Percentiles rank a stretch among this genome's conserved stretches.
phyloP scores from a whole-genome alignment of 2,888 invertebrate genomes.

The Torymus tubicola region DNA sequence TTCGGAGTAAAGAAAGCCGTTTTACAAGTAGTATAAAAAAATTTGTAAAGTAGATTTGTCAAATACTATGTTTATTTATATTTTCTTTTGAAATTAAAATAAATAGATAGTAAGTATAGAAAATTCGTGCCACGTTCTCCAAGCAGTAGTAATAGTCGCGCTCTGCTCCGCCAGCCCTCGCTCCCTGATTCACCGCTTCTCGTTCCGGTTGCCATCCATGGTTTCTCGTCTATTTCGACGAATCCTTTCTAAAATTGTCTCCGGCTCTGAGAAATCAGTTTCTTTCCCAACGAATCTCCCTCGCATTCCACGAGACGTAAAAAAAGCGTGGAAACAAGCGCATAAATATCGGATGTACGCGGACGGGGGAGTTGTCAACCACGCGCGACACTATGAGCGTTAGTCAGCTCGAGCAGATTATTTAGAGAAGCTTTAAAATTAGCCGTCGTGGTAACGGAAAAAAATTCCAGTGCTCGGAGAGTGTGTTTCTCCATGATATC shows the following conservation, averaged over 20 bases:
- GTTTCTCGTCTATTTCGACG: no score
- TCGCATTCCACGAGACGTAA: no score
- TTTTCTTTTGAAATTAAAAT: no score
- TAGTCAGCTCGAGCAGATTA: conserved; percentile 59
- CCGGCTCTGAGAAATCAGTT: background rate
- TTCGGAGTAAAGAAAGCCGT: background rate
- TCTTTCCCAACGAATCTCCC: background rate
- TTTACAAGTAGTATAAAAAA: background rate
- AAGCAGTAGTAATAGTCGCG: conserved; percentile 37
- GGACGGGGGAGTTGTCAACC: conserved; percentile 19
- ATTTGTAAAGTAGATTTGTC: background rate
- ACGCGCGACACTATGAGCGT: conserved; percentile 33
- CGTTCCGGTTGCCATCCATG: no score
- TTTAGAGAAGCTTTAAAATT: conserved; percentile 60
- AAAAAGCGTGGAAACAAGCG: background rate
- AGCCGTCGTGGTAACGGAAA: conserved; percentile 20
- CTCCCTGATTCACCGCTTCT: no score
- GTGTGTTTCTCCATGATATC: conserved; percentile 1
- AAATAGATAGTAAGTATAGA: background rate
- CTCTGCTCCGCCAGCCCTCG: conserved; percentile 6
- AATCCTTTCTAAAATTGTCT: no score
- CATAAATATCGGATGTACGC: conserved; percentile 15
- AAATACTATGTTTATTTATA: no score
- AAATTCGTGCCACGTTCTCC: background rate
- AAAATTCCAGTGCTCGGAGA: conserved; percentile 21